Conservation (phyloP, 2,113 vertebrate species). For the Chamaetylas fuelleborni region DNA sequence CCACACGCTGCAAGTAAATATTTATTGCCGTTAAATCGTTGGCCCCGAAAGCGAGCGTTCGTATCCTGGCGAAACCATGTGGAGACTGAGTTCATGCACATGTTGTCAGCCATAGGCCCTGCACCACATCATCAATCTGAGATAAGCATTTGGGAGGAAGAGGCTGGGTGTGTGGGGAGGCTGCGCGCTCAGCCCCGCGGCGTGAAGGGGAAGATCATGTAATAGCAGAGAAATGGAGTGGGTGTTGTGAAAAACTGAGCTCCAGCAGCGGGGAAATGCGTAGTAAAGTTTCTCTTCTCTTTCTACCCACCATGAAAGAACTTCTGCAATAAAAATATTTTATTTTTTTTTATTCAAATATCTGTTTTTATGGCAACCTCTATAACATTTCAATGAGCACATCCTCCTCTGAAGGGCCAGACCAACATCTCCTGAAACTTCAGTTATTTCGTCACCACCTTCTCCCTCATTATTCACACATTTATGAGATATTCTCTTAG, state of each 20-base stretch:
- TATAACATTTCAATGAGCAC: rapidly evolving
- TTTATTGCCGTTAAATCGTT: constrained; percentile 42
- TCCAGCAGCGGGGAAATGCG: background rate
- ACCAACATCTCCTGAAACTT: background rate
- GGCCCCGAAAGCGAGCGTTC: constrained; percentile 19
- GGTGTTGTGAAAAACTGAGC: background rate
- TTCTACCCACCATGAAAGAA: background rate
- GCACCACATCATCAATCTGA: constrained; percentile 61
- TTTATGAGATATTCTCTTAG: background rate
- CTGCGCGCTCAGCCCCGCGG: background rate
- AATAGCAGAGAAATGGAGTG: constrained; percentile 3
- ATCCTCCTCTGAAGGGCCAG: background rate
- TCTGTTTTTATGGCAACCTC: background rate
- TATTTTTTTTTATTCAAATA: background rate
- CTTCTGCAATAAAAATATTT: background rate
- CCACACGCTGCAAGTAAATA: constrained; percentile 47
- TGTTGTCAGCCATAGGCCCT: constrained; percentile 35
- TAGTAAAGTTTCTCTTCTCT: background rate
- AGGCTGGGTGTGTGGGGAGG: background rate
- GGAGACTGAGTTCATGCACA: constrained; percentile 54
- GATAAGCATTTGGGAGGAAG: constrained; percentile 47
- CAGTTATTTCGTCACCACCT: background rate
- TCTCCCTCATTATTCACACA: background rate
- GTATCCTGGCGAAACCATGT: constrained; percentile 23
- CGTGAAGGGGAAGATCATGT: background rate